Evolutionary conservation across 2,888 invertebrate species (phyloP), one percentile per base, ranked within the genome.

Genomic region (Anorthoa munda): DNA sequence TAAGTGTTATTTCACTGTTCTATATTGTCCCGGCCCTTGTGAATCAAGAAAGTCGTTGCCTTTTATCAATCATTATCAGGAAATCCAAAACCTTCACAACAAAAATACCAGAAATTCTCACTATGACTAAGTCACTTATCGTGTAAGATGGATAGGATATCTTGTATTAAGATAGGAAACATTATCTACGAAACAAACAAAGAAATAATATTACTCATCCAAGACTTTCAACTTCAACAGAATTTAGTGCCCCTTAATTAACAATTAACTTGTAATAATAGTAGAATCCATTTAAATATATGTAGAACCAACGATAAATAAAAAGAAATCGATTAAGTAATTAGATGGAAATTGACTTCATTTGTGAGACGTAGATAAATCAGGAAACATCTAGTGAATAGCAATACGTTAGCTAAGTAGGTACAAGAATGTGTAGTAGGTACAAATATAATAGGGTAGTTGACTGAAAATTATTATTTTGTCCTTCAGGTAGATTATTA

Each of bases 301-400:
- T 9, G 11, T 46, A 51, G 2, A 12, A 50, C 1, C 15, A 26
- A 45, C 18, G 15, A 15, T 18, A 59, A 51, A 26, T 48, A 56
- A 67, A 74, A 66, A 75, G 1, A 59, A 63, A 77, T 64, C 46
- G 39, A 63, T 77, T 50, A 31, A 60, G 55, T 64, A 70, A 71
- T 71, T 69, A 75, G n/a, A 66, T 80, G 48, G 50, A 53, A 55
- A 58, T 75, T 79, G 70, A 75, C 70, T 80, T 79, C 81, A 79
- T 75, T 58, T 50, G 23, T 53, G 45, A 51, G 61, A 23, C 63
- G 60, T 66, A 53, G 39, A 46, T 59, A 66, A 58, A 66, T 58
- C 39, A 79, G 53, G 66, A 76, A 76, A 66, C 23, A 53, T 65
- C 53, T 39, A 48, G 56, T 50, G 23, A 68, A 66, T 73, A 66